phyloP scores from a whole-genome alignment of 2,113 vertebrate species.

The Pygathrix nemaeus region DNA sequence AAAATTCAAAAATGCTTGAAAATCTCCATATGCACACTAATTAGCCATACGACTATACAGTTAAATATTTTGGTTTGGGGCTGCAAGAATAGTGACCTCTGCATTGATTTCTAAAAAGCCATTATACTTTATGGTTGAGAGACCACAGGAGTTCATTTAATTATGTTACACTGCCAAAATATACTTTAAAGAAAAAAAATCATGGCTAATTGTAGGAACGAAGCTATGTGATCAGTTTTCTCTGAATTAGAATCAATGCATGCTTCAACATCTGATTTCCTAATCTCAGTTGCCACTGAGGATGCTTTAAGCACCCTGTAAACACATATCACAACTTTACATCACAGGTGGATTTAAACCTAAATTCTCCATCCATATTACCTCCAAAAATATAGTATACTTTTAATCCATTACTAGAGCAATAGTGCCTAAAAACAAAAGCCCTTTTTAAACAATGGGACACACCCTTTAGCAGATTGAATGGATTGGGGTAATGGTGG shows the following conservation, averaged over 20 bases:
- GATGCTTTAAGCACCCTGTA: not conserved
- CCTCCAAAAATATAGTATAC: not conserved
- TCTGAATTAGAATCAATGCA: not conserved
- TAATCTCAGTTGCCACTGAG: not conserved
- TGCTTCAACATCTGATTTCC: not conserved
- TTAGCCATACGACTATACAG: not conserved
- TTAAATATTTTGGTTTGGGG: not conserved
- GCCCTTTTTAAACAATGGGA: not conserved
- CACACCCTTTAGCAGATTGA: too few species aligned
- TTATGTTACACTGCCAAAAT: not conserved
- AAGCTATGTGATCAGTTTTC: not conserved
- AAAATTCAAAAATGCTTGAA: not conserved
- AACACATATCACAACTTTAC: not conserved
- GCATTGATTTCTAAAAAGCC: not conserved
- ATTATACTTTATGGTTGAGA: not conserved
- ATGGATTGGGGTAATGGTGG: not conserved
- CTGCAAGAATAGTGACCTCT: not conserved
- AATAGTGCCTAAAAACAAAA: not conserved
- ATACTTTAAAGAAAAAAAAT: not conserved
- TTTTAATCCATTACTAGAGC: not conserved
- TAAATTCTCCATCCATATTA: not conserved
- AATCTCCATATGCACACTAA: not conserved
- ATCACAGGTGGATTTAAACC: not conserved
- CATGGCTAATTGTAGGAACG: not conserved
- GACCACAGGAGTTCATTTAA: not conserved